Conservation (phyloP, 2,797 vertebrate species). For the Poeciliopsis gracilis region DNA sequence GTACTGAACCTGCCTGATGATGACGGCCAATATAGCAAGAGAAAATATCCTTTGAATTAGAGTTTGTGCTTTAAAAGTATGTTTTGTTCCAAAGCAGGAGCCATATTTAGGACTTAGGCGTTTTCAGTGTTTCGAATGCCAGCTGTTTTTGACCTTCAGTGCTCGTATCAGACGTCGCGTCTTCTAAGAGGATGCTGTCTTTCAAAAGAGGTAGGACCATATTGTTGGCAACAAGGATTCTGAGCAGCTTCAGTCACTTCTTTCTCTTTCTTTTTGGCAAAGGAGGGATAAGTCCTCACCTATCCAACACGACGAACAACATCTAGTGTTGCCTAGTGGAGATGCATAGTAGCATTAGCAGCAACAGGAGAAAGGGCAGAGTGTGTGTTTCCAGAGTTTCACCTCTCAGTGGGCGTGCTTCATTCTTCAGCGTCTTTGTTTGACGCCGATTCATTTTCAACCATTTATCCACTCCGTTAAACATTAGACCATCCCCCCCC, state of each 20-base stretch:
- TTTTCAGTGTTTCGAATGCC: conserved; percentile 20
- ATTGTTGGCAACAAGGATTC: conserved; percentile 70
- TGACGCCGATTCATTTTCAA: conserved; percentile 18
- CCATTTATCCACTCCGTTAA: conserved; percentile 10
- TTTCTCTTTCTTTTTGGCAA: conserved; percentile 49
- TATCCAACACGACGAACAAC: neutral
- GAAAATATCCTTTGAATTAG: neutral
- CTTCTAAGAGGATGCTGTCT: conserved; percentile 38
- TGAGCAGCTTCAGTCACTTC: conserved; percentile 26
- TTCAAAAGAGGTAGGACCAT: conserved; percentile 78
- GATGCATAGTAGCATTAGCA: conserved; percentile 59
- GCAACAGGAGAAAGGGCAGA: conserved; percentile 46
- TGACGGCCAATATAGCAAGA: neutral
- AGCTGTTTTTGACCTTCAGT: conserved; percentile 1
- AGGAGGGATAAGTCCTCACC: conserved; percentile 13
- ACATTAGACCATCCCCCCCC: conserved; percentile 1
- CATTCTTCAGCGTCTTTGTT: conserved; percentile 14
- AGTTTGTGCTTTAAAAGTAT: conserved; percentile 43
- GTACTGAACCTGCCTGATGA: neutral
- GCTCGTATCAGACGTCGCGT: conserved; percentile 1
- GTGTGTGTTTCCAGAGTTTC: conserved; percentile 40
- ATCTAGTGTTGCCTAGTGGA: conserved; percentile 34
- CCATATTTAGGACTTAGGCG: neutral
- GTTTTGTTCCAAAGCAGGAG: conserved; percentile 14
- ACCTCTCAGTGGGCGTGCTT: conserved; percentile 11